Base-by-base conservation (phyloP, 1,140 invertebrate genomes). In the Philaenus spumarius region DNA sequence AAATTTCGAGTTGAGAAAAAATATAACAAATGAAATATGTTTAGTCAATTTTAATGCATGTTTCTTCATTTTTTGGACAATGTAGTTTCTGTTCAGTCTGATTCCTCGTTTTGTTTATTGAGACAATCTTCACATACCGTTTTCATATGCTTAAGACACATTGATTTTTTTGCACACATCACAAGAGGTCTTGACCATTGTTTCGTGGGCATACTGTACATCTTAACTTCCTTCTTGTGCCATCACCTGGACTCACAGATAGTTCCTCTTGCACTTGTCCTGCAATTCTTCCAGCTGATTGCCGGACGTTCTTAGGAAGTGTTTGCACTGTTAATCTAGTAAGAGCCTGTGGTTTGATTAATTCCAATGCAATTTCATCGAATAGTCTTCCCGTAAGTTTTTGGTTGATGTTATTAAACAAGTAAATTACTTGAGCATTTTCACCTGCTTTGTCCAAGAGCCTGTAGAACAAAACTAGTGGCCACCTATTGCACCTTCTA, bases 351-450 rank as follows among this genome's bases (percentile, higher is more conserved):
- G 17, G 46, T 3, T 19, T 48, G 17, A 48, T 48, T 14, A 48
- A 24, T 48, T 19, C 46, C 17, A 48, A 14, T n/a, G 46, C 46
- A 14, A 48, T 23, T 48, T 48, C 46, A 17, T 48, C 22, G 17
- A 48, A 48, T n/a, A 48, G 19, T 48, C 15, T 4, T 48, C 46
- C 22, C 46, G 22, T 20, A 48, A 48, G n/a, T 24, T 48, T 48
- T 23, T 48, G 19, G n/a, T 17, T 17, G 11, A 55, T 3, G 34
- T 45, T 39, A 40, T 65, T 20, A 37, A 65, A 61, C 45, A 58
- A 61, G 43, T 61, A 62, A 37, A 67, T 58, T 55, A 65, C 52
- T 17, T 37, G 24, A 22, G 42, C 48, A n/a, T n/a, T n/a, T n/a
- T n/a, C n/a, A n/a, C n/a, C n/a, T n/a, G n/a, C n/a, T n/a, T n/a